phyloP scores from a whole-genome alignment of 2,888 invertebrate species.

The Masnerella sp. region DNA sequence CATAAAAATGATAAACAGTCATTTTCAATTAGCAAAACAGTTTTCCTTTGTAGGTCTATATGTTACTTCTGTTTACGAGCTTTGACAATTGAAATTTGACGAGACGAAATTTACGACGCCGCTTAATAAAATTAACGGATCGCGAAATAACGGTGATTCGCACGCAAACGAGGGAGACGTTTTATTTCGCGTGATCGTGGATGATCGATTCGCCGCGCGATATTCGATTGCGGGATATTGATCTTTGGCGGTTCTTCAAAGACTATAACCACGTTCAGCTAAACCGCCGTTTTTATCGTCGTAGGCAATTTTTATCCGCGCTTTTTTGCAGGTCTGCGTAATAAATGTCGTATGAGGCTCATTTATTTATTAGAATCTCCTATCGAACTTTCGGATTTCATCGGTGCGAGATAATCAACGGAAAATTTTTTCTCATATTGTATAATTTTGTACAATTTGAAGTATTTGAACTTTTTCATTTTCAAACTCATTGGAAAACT shows the following conservation, averaged over 20 bases:
- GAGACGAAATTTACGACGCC: slow-evolving; percentile 15
- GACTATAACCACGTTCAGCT: slow-evolving; percentile 15
- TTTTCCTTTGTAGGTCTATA: slow-evolving; percentile 6
- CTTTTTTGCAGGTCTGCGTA: neutral
- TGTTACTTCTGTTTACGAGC: slow-evolving; percentile 3
- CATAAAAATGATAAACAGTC: neutral
- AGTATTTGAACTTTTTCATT: too few relatives aligned
- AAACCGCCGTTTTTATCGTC: slow-evolving; percentile 1
- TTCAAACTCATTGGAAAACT: too few relatives aligned
- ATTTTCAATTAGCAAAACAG: neutral
- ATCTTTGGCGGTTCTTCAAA: slow-evolving; percentile 49
- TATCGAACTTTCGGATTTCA: too few relatives aligned
- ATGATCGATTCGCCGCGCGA: slow-evolving; percentile 55
- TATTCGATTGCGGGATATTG: slow-evolving; percentile 54
- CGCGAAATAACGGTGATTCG: slow-evolving; percentile 33
- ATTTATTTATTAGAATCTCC: too few relatives aligned
- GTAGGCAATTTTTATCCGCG: neutral
- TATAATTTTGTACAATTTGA: too few relatives aligned
- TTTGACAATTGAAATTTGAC: slow-evolving; percentile 17
- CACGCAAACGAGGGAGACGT: slow-evolving; percentile 23
- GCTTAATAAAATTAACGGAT: slow-evolving; percentile 33
- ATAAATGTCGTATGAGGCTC: too few relatives aligned
- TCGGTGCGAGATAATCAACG: too few relatives aligned
- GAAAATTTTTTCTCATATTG: too few relatives aligned
- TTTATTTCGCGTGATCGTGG: slow-evolving; percentile 52